A percentile compares a stretch with the other conserved stretches of the same genome.
Evolutionary conservation across 1,140 invertebrate species (phyloP).

Genomic region (Stegodyphus mimosarum): DNA sequence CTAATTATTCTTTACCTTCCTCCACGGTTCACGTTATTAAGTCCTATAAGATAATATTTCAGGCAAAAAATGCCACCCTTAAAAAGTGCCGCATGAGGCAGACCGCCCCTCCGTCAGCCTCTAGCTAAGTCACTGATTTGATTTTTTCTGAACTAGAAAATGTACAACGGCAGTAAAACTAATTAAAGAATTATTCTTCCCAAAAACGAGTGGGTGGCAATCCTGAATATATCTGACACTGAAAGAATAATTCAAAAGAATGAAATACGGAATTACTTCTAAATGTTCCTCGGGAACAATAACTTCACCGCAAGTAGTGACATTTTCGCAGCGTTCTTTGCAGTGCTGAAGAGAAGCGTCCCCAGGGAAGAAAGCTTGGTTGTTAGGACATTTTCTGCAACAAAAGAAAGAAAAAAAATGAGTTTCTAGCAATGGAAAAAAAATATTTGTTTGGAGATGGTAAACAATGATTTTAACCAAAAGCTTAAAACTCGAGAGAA

Average conservation of each 20-base stretch:
- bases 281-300: slow-evolving; percentile 90
- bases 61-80: too few relatives aligned
- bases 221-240: too few relatives aligned
- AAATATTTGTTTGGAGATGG: not conserved
- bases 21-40: too few relatives aligned
- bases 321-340: slow-evolving; percentile 83
- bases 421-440: not conserved
- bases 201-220: not conserved
- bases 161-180: not conserved
- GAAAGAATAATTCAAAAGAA: not conserved
- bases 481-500: not conserved
- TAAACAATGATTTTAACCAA: not conserved
- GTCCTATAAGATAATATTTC: too few relatives aligned
- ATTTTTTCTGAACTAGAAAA: too few relatives aligned
- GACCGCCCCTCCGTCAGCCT: too few relatives aligned
- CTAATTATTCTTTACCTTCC: too few relatives aligned
- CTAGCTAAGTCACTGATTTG: too few relatives aligned
- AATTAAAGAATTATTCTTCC: not conserved
- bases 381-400: slow-evolving; percentile 74
- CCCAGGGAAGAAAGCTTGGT: slow-evolving; percentile 67
- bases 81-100: too few relatives aligned
- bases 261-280: slow-evolving; percentile 74
- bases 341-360: slow-evolving; percentile 83
- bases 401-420: slow-evolving; percentile 62
- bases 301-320: slow-evolving; percentile 95